These are phyloP conservation scores for Drosophila seclusa DNA, from an alignment of 2,888 invertebrate genomes.

Conservation along the genomic window DNA sequence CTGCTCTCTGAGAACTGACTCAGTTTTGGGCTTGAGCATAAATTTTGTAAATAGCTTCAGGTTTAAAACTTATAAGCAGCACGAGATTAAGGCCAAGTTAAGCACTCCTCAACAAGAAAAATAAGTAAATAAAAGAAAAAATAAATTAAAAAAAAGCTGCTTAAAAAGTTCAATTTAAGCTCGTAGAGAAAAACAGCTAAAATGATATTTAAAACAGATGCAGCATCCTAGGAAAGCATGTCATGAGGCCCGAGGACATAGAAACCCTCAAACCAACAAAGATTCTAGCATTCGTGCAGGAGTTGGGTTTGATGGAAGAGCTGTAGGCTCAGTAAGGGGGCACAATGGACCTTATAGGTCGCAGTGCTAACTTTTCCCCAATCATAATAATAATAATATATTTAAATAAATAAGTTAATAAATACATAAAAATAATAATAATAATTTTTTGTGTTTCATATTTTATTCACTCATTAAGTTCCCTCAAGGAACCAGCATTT, in stretches of 20 bases:
- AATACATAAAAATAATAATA: neutral
- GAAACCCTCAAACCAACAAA: no score
- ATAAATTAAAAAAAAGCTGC: neutral
- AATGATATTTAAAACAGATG: accelerated
- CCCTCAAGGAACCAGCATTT: neutral
- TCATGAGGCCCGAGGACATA: no score
- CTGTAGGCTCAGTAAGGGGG: no score
- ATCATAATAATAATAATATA: no score
- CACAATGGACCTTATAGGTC: no score
- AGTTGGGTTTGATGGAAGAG: no score
- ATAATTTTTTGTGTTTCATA: neutral
- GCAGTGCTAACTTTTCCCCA: no score
- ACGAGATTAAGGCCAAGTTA: accelerated
- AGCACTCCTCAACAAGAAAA: neutral
- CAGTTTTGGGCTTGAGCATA: neutral
- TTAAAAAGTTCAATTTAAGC: accelerated
- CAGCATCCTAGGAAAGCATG: no score
- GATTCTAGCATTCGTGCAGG: no score
- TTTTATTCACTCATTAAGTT: accelerated
- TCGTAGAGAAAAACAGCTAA: no score
- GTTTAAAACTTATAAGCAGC: accelerated
- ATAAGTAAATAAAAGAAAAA: neutral
- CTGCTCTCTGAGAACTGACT: neutral
- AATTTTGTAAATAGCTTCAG: neutral
- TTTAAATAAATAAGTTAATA: no score